Percentiles rank a stretch among this genome's conserved stretches.
These are phyloP conservation scores for Samia ricini DNA, from an alignment of 1,140 invertebrate genomes.

Conservation along the genomic window DNA sequence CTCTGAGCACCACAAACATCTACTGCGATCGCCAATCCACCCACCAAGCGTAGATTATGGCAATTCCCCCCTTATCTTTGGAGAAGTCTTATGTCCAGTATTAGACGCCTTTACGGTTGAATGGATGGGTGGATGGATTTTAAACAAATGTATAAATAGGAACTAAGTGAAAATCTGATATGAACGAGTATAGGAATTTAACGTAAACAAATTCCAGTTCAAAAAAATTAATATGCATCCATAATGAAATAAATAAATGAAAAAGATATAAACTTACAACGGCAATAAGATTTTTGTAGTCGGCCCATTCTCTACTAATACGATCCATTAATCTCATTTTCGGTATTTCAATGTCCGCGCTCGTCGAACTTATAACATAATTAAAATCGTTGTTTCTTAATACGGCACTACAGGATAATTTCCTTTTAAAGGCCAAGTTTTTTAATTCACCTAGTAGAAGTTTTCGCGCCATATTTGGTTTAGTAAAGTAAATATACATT, in stretches of 20 bases:
- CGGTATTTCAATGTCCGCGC: conserved; percentile 50
- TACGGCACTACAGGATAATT: conserved; percentile 38
- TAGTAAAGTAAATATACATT: conserved; percentile 31
- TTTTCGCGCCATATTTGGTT: conserved; percentile 46
- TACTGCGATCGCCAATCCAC: no score
- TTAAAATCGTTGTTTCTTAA: conserved; percentile 38
- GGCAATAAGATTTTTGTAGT: conserved; percentile 50
- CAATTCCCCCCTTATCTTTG: no score
- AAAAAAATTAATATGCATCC: no score
- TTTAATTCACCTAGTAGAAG: conserved; percentile 48
- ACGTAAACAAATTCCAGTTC: no score
- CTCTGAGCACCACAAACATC: no score
- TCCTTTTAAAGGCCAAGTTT: conserved; percentile 49
- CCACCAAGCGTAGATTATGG: no score
- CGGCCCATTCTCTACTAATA: conserved; percentile 39
- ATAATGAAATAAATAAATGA: conserved; percentile 7
- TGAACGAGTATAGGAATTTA: no score
- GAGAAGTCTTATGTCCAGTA: no score
- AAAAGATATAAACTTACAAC: conserved; percentile 46
- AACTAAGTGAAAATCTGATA: no score
- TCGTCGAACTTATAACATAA: conserved; percentile 49
- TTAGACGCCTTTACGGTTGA: no score
- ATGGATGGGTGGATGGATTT: no score
- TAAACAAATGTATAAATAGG: no score
- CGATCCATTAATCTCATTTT: conserved; percentile 52